phyloP scores from a whole-genome alignment of 2,797 vertebrate genomes.

The Synanceia verrucosa region DNA sequence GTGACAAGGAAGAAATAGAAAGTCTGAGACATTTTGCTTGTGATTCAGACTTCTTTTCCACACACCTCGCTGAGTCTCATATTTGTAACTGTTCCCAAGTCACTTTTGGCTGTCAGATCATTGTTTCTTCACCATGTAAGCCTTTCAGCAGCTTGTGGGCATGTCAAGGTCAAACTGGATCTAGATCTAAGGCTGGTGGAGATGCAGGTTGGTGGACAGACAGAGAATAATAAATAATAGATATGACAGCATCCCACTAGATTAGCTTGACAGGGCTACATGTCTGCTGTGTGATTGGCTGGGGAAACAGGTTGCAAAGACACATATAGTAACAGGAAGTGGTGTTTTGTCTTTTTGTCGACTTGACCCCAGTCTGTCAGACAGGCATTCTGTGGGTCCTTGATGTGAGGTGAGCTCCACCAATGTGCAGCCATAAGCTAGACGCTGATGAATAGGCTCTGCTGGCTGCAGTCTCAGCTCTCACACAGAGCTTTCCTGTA shows the following conservation, averaged over 20 bases:
- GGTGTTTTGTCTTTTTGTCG: constrained; percentile 19
- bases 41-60: constrained; percentile 19
- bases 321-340: constrained; percentile 2
- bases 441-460: constrained; percentile 66
- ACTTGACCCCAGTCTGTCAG: constrained; percentile 19
- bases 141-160: constrained; percentile 23
- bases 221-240: constrained; percentile 47
- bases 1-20: constrained; percentile 20
- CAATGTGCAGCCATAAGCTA: constrained; percentile 43
- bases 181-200: constrained; percentile 28
- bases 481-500: constrained; percentile 35
- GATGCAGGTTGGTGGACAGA: constrained; percentile 28
- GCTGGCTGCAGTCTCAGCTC: constrained; percentile 30
- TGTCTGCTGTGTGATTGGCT: constrained; percentile 22
- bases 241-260: constrained; percentile 42
- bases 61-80: constrained; percentile 3
- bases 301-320: neutral
- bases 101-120: constrained; percentile 21
- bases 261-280: constrained; percentile 39
- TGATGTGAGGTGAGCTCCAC: constrained; percentile 46
- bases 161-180: constrained; percentile 36
- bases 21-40: constrained; percentile 20
- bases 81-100: constrained; percentile 15
- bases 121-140: constrained; percentile 12
- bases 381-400: constrained; percentile 22